Evolutionary conservation across 1,140 invertebrate genomes (phyloP), one percentile per base, ranked within the genome.

Genomic region (Eumeta japonica): DNA sequence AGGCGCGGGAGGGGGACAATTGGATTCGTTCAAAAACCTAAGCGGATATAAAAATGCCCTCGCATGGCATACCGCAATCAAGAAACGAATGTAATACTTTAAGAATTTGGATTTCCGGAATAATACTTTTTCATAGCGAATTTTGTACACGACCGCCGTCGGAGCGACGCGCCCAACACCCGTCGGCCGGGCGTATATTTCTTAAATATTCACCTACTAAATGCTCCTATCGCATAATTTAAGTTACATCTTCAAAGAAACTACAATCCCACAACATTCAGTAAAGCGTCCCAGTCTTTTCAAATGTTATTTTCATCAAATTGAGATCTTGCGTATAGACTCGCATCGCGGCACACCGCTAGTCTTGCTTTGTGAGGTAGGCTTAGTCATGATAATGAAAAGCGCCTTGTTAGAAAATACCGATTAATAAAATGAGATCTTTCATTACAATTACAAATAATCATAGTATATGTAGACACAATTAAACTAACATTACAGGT

Each of bases 401-500:
- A 74, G 65, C 70, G 70, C 70, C 70, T 71, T 71, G 70, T 74
- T 74, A 74, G 58, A 74, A 71, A 74, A 71, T 74, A 74, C 70
- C 70, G 70, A 74, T 74, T 74, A 74, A 70, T 73, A 71, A 71
- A 74, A 74, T 74, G 70, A 74, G 70, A 74, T 74, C 70, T 71
- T 74, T 74, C 66, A 74, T 73, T 73, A 73, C 57, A 74, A 68
- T 71, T 73, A 73, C 58, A 64, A 70, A 73, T 68, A 66, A 67
- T 62, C 62, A 24, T 24, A 24, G 20, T n/a, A n/a, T n/a, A 67
- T 62, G 67, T 65, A 71, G 57, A 73, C 63, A 67, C 58, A 57
- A 62, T 70, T 67, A 71, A 74, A 65, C 66, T 74, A 74, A 54
- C 62, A 62, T 71, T 74, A 74, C 66, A 73, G 70, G 67, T 52